These are phyloP conservation scores for Tapirus indicus DNA, from an alignment of 2,797 vertebrate species.

Conservation along the genomic window DNA sequence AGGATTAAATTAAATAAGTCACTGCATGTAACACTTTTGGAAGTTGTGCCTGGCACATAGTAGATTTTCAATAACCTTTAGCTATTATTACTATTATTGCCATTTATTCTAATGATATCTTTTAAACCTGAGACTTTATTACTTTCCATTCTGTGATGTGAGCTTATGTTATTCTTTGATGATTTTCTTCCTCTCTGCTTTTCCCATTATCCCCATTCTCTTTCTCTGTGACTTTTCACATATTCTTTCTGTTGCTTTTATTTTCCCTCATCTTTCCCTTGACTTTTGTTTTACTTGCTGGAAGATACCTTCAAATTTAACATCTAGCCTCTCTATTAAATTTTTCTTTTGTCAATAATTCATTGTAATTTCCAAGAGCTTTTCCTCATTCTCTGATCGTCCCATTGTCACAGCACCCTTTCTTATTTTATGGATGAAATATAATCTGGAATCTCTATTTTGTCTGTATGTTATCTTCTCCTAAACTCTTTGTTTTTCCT, in stretches of 20 bases:
- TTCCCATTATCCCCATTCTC: not conserved
- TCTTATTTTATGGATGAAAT: not conserved
- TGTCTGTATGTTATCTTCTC: not conserved
- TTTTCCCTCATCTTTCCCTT: not conserved
- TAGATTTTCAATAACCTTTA: not conserved
- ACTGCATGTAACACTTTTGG: not conserved
- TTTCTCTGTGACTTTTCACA: not conserved
- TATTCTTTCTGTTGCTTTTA: not conserved
- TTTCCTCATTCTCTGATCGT: not conserved
- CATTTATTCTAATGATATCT: not conserved
- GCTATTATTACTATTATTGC: not conserved
- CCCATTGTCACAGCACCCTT: too few species aligned
- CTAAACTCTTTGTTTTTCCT: not conserved
- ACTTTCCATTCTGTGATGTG: not conserved
- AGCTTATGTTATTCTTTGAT: not conserved
- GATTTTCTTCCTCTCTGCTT: not conserved
- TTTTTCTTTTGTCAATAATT: not conserved
- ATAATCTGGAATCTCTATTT: not conserved
- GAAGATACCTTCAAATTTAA: not conserved
- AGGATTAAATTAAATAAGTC: slow-evolving; percentile 26
- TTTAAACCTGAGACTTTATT: not conserved
- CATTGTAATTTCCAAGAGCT: not conserved
- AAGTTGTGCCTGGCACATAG: not conserved
- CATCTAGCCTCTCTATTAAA: not conserved
- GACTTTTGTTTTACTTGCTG: not conserved